Percentiles rank a stretch among this genome's conserved stretches.
Conservation (phyloP, 2,888 invertebrate genomes). For the Pelosia muscerda region DNA sequence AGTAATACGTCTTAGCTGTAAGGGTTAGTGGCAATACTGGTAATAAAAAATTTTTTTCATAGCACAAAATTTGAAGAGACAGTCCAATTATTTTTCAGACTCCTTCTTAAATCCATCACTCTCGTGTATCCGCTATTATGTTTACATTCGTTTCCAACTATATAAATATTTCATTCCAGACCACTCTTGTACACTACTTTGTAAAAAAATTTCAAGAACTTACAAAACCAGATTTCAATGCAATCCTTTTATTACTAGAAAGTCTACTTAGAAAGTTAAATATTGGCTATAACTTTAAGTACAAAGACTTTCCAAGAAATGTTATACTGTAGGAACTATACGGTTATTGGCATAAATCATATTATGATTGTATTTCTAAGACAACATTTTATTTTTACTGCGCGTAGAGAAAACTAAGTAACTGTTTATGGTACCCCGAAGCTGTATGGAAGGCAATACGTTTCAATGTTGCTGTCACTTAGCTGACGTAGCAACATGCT, state of each 20-base stretch:
- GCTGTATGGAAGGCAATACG: slow-evolving; percentile 32
- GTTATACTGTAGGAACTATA: slow-evolving; percentile 19
- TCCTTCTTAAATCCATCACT: not conserved
- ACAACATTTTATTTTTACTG: slow-evolving; percentile 28
- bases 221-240: slow-evolving; percentile 5
- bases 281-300: slow-evolving; percentile 10
- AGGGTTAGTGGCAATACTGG: no score
- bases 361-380: slow-evolving; percentile 28
- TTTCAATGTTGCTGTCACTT: slow-evolving; percentile 47
- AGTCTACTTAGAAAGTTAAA: slow-evolving; percentile 11
- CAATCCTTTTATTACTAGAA: slow-evolving; percentile 10
- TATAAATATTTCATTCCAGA: not conserved
- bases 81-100: not conserved
- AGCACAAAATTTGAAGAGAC: no score
- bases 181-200: not conserved
- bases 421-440: slow-evolving; percentile 49
- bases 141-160: no score
- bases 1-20: no score
- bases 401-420: slow-evolving; percentile 32
- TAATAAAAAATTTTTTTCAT: no score
- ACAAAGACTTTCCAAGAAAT: slow-evolving; percentile 21
- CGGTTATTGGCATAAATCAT: slow-evolving; percentile 24
- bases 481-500: slow-evolving; percentile 27
- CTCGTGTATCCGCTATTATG: no score
- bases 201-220: not conserved